A percentile compares a stretch with the other conserved stretches of the same genome.
Conservation (phyloP, 1,140 invertebrate species). For the Euschistus heros region DNA sequence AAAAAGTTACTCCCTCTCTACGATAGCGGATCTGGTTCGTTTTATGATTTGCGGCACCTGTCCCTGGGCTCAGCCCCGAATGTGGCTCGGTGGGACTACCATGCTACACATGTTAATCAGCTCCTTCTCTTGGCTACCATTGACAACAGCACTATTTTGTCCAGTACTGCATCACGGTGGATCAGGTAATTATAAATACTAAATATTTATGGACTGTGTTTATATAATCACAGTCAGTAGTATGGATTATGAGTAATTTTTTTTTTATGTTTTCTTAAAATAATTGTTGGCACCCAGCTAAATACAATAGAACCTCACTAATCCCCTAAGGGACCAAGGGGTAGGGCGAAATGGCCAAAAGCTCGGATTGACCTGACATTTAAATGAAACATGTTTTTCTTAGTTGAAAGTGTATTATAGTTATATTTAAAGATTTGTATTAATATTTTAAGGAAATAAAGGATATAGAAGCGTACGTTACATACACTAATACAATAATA, state of each 20-base stretch:
- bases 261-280: background rate
- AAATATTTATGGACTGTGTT: background rate
- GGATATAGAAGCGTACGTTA: too few species aligned
- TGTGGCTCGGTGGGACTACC: conserved; percentile 91
- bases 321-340: too few species aligned
- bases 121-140: conserved; percentile 80
- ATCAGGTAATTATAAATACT: conserved; percentile 53
- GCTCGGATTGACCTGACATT: too few species aligned
- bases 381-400: too few species aligned
- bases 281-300: background rate
- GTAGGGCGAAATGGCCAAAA: too few species aligned
- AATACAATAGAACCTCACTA: background rate
- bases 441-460: too few species aligned
- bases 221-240: background rate
- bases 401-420: too few species aligned
- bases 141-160: conserved; percentile 72
- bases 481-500: too few species aligned
- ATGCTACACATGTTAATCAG: conserved; percentile 96
- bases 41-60: conserved; percentile 92
- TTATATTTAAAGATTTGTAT: too few species aligned
- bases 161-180: conserved; percentile 82
- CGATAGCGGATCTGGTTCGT: conserved; percentile 89
- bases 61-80: conserved; percentile 83
- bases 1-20: conserved; percentile 83
- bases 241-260: background rate